Evolutionary conservation across 2,797 vertebrate species (phyloP).

Genomic region (Sebastes alutus): DNA sequence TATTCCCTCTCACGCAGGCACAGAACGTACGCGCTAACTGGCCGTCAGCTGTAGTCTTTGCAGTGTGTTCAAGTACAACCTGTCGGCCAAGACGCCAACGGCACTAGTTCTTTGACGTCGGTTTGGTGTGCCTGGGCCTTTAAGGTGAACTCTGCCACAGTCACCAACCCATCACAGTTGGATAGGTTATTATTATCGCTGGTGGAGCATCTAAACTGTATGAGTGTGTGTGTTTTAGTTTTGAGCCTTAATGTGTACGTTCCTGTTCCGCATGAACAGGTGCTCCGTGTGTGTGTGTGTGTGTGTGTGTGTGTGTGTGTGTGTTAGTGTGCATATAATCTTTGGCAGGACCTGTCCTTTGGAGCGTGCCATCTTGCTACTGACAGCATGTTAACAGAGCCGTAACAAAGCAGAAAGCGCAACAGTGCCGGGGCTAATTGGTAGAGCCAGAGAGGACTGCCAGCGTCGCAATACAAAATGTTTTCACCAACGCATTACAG

Average conservation of each 20-base stretch:
- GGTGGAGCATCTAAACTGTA: conserved; percentile 13
- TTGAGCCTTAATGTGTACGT: conserved; percentile 3
- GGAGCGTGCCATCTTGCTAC: conserved; percentile 53
- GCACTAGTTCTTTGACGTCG: too few relatives aligned
- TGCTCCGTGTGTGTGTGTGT: background rate
- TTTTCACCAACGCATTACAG: conserved; percentile 63
- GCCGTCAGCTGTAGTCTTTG: too few relatives aligned
- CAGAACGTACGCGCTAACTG: too few relatives aligned
- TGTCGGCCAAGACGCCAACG: too few relatives aligned
- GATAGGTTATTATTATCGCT: conserved; percentile 42
- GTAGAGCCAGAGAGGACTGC: conserved; percentile 55
- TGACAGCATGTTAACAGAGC: conserved; percentile 70
- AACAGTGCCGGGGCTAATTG: conserved; percentile 71
- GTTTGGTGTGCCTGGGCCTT: too few relatives aligned
- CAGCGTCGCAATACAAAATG: conserved; percentile 50
- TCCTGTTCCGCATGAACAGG: conserved; percentile 25
- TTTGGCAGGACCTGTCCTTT: conserved; percentile 48
- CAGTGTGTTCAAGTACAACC: too few relatives aligned
- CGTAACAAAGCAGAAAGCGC: conserved; percentile 62
- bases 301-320: background rate
- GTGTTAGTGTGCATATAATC: conserved; percentile 14
- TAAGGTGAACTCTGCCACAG: conserved; percentile 24
- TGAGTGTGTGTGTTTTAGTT: conserved; percentile 2
- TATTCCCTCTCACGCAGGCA: too few relatives aligned
- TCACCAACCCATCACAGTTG: conserved; percentile 33